Percentiles rank a stretch among this genome's conserved stretches.
Conservation (phyloP, 2,113 vertebrate genomes). For the Osmerus mordax region DNA sequence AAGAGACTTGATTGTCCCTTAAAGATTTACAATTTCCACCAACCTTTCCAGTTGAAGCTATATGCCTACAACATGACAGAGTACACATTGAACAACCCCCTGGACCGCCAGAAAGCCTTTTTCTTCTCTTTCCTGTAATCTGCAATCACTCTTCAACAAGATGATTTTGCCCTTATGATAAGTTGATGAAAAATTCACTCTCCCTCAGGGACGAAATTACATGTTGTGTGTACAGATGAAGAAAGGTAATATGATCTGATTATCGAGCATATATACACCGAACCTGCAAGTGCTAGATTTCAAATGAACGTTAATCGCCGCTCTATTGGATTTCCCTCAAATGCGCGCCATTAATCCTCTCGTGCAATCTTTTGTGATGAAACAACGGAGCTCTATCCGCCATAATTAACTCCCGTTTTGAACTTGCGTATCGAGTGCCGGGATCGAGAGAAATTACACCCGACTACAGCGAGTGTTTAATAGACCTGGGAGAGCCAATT, state of each 20-base stretch:
- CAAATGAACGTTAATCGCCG: constrained; percentile 61
- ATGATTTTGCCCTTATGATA: constrained; percentile 20
- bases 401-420: constrained; percentile 66
- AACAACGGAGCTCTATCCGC: constrained; percentile 55
- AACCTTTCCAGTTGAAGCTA: too few species aligned
- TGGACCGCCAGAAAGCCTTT: too few species aligned
- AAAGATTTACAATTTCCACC: too few species aligned
- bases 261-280: constrained; percentile 45
- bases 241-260: constrained; percentile 44
- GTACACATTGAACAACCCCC: constrained; percentile 16
- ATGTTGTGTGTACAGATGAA: constrained; percentile 54
- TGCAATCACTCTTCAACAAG: constrained; percentile 27
- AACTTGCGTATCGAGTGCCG: constrained; percentile 47
- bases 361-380: constrained; percentile 42
- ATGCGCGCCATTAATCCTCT: constrained; percentile 66
- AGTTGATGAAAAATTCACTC: constrained; percentile 31
- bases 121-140: too few species aligned
- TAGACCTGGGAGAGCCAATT: constrained; percentile 63
- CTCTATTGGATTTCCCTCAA: constrained; percentile 57
- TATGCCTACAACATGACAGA: neutral
- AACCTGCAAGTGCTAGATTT: constrained; percentile 40
- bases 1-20: too few species aligned
- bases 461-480: constrained; percentile 54
- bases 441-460: constrained; percentile 55
- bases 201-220: constrained; percentile 48